These are phyloP conservation scores for Tenthredo amoena DNA, from an alignment of 2,888 invertebrate species.

Conservation along the genomic window DNA sequence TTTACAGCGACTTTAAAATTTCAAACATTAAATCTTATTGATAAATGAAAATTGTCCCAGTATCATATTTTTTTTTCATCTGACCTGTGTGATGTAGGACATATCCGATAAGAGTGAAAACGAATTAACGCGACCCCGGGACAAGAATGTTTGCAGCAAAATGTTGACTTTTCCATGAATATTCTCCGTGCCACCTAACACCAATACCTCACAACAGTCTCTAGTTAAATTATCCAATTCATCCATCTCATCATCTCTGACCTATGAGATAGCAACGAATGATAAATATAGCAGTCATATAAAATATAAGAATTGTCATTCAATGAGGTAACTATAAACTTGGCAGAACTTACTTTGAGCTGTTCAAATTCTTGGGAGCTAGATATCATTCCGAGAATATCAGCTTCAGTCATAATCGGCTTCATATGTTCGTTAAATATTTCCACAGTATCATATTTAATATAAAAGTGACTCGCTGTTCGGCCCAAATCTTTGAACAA, in stretches of 20 bases:
- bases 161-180: constrained; percentile 97
- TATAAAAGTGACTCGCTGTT: constrained; percentile 98
- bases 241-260: constrained; percentile 96
- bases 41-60: constrained; percentile 9
- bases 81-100: constrained; percentile 92
- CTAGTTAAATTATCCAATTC: constrained; percentile 91
- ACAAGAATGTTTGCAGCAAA: constrained; percentile 93
- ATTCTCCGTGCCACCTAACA: constrained; percentile 92
- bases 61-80: constrained; percentile 19
- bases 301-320: constrained; percentile 25
- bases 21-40: not conserved
- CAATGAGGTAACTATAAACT: not conserved
- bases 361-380: constrained; percentile 97
- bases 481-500: constrained; percentile 89
- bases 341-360: constrained; percentile 85
- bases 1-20: not conserved
- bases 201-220: constrained; percentile 88
- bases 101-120: constrained; percentile 94
- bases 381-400: constrained; percentile 94
- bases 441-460: constrained; percentile 97
- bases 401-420: constrained; percentile 91
- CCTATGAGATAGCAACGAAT: constrained; percentile 73
- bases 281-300: constrained; percentile 49
- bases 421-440: constrained; percentile 92
- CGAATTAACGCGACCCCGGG: constrained; percentile 88